These are phyloP conservation scores for Serripes groenlandicus DNA, from an alignment of 2,888 invertebrate species.

Conservation along the genomic window DNA sequence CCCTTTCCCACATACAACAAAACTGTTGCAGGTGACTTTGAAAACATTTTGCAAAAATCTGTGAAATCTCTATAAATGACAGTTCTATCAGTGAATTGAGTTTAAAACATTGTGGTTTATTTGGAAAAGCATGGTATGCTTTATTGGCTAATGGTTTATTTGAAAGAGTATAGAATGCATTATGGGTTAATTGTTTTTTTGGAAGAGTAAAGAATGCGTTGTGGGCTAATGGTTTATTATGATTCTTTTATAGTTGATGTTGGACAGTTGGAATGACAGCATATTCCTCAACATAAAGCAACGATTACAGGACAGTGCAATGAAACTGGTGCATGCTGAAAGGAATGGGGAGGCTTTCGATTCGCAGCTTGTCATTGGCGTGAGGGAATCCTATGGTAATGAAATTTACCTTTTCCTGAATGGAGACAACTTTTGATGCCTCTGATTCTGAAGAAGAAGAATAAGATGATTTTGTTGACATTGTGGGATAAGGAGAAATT, in stretches of 20 bases:
- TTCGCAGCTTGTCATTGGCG: conserved; percentile 98
- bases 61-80: no score
- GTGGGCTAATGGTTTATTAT: not conserved
- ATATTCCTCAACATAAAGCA: conserved; percentile 98
- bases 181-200: not conserved
- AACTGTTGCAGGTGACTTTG: no score
- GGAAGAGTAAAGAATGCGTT: not conserved
- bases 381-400: conserved; percentile 97
- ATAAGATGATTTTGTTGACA: not conserved
- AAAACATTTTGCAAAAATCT: no score
- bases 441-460: not conserved
- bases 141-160: no score
- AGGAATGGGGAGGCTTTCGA: conserved; percentile 99
- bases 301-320: conserved; percentile 92
- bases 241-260: conserved; percentile 91
- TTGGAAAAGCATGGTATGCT: no score
- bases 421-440: no score
- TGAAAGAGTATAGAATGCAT: not conserved
- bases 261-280: conserved; percentile 99
- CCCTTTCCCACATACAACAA: no score
- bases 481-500: no score
- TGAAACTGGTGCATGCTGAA: conserved; percentile 98
- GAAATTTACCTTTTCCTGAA: no score
- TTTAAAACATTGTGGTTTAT: no score
- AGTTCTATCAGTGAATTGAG: no score